Percentiles rank a stretch among this genome's conserved stretches.
Evolutionary conservation across 2,888 invertebrate genomes (phyloP).

Genomic region (Epistrophe grossulariae): DNA sequence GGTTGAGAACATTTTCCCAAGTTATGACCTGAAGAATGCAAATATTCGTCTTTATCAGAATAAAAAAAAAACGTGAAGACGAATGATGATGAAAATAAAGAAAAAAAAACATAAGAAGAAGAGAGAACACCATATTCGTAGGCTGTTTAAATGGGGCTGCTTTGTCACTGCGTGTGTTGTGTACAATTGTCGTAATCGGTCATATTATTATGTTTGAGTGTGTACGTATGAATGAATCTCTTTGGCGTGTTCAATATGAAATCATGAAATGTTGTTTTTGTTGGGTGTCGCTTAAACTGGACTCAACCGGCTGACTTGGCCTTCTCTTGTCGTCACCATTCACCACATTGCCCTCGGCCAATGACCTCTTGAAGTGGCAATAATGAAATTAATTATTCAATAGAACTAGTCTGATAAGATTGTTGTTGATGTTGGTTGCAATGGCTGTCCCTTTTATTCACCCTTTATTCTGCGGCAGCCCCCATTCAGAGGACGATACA

Average conservation of each 20-base stretch:
- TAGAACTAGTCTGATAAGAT: constrained; percentile 76
- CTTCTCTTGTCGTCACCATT: constrained; percentile 49
- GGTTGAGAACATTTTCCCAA: constrained; percentile 44
- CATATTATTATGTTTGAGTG: constrained; percentile 41
- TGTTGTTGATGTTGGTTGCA: constrained; percentile 64
- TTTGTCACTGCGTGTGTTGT: constrained; percentile 50
- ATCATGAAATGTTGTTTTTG: constrained; percentile 63
- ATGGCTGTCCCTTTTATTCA: constrained; percentile 33
- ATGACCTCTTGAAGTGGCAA: constrained; percentile 74
- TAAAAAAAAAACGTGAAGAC: background rate
- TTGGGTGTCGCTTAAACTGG: constrained; percentile 56
- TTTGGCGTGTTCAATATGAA: constrained; percentile 62
- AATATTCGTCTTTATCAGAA: constrained; percentile 32
- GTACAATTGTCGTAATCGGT: constrained; percentile 65
- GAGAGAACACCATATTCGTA: constrained; percentile 12
- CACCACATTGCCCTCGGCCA: constrained; percentile 68
- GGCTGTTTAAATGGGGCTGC: constrained; percentile 14
- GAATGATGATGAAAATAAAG: constrained; percentile 9
- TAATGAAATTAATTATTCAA: constrained; percentile 76
- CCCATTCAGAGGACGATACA: background rate
- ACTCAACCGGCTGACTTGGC: constrained; percentile 48
- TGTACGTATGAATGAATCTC: constrained; percentile 78
- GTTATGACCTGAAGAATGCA: constrained; percentile 68
- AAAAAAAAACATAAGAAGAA: constrained; percentile 12
- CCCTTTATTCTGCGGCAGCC: background rate